Evolutionary conservation across 2,888 invertebrate genomes (phyloP).

Genomic region (Lochmaea capreae): DNA sequence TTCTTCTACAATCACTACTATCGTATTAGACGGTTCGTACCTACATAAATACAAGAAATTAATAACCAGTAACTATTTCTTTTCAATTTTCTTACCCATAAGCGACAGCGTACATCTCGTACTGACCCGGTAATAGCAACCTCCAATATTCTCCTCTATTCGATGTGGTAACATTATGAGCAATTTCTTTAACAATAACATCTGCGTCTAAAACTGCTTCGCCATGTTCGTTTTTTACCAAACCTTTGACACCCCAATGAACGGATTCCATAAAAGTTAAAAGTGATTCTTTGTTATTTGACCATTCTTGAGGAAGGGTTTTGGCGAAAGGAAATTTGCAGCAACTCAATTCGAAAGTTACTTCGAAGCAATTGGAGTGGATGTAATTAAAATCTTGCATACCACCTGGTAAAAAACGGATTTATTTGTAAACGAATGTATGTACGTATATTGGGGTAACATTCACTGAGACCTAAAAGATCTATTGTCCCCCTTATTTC

Average conservation of each 20-base stretch:
- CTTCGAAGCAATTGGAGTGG: constrained; percentile 94
- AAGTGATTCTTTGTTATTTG: constrained; percentile 85
- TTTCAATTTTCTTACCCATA: constrained; percentile 72
- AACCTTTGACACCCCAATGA: constrained; percentile 77
- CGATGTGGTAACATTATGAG: constrained; percentile 84
- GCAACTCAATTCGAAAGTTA: constrained; percentile 96
- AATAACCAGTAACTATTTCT: background rate
- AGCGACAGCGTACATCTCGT: constrained; percentile 79
- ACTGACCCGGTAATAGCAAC: constrained; percentile 87
- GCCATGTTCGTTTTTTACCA: constrained; percentile 73
- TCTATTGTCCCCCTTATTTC: too few species aligned
- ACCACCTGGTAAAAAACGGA: constrained; percentile 73
- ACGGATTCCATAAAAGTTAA: constrained; percentile 86
- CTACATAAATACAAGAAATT: constrained; percentile 60
- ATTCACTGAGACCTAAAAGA: too few species aligned
- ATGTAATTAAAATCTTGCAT: constrained; percentile 99
- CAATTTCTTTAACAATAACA: constrained; percentile 80
- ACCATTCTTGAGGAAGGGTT: constrained; percentile 84
- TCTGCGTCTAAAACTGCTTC: constrained; percentile 79
- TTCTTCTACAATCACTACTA: constrained; percentile 62
- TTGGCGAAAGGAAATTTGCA: constrained; percentile 88
- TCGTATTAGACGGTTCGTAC: constrained; percentile 67
- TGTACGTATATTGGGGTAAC: too few species aligned
- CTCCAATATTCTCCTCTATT: constrained; percentile 94
- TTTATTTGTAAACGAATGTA: constrained; percentile 43